A percentile compares a stretch with the other conserved stretches of the same genome.
phyloP scores from a whole-genome alignment of 2,888 invertebrate genomes.

The Drosophila multiciliata region DNA sequence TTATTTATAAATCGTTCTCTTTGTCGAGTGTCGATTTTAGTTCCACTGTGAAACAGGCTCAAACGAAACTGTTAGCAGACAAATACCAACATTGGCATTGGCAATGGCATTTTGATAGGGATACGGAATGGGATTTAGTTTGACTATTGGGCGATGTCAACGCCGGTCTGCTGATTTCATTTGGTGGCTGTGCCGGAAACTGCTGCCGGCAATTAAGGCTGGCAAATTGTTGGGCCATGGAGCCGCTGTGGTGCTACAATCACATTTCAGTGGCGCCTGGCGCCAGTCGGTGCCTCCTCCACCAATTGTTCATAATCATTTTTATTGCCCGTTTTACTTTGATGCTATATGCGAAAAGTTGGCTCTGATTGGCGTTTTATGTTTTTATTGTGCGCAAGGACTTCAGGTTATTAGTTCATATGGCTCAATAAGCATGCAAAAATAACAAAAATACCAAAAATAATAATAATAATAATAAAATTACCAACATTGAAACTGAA shows the following conservation, averaged over 20 bases:
- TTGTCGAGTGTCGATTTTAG: constrained; percentile 15
- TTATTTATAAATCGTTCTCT: neutral
- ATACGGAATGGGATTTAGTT: constrained; percentile 28
- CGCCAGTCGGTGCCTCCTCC: constrained; percentile 65
- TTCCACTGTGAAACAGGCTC: constrained; percentile 22
- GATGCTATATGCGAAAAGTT: constrained; percentile 75
- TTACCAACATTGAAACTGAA: constrained; percentile 47
- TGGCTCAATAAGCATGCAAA: constrained; percentile 73
- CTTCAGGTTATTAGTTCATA: constrained; percentile 77
- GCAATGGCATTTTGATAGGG: constrained; percentile 28
- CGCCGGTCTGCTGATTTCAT: constrained; percentile 68
- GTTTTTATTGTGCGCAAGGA: constrained; percentile 74
- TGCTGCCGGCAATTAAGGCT: constrained; percentile 77
- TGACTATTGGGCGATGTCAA: constrained; percentile 42
- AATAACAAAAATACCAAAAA: neutral
- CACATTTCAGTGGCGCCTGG: constrained; percentile 39
- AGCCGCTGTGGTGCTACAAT: constrained; percentile 29
- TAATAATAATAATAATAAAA: constrained; percentile 27
- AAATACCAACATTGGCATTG: constrained; percentile 45
- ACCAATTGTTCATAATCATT: constrained; percentile 82
- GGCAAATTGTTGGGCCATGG: constrained; percentile 48
- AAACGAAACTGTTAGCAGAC: constrained; percentile 39
- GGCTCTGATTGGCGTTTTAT: constrained; percentile 77
- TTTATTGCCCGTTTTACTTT: constrained; percentile 78
- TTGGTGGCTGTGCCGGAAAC: constrained; percentile 71